These are phyloP conservation scores for Callimorpha dominula DNA, from an alignment of 2,888 invertebrate genomes.

Conservation along the genomic window DNA sequence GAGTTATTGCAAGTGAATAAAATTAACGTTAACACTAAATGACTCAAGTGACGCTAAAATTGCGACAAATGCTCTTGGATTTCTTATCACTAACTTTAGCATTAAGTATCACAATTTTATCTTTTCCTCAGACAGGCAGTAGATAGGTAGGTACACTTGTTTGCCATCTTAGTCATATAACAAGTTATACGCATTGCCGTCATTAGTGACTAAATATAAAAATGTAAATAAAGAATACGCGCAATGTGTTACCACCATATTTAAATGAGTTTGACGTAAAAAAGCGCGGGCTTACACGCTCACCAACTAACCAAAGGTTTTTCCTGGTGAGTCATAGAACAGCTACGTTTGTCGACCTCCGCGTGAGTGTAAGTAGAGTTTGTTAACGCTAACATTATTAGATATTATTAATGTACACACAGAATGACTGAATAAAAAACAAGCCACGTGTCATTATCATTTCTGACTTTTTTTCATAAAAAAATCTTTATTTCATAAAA, in stretches of 20 bases:
- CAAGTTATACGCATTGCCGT: not conserved
- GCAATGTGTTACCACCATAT: conserved; percentile 16
- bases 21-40: not conserved
- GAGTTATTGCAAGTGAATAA: no score
- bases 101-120: not conserved
- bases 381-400: not conserved
- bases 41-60: not conserved
- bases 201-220: not conserved
- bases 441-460: not conserved
- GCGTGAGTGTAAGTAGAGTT: not conserved
- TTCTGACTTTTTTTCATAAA: no score
- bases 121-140: not conserved
- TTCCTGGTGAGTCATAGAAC: conserved; percentile 38
- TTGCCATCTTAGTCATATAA: not conserved
- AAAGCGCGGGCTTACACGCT: conserved; percentile 18
- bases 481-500: no score
- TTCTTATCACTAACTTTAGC: not conserved
- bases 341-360: conserved; percentile 10
- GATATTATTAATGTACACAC: not conserved
- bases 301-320: conserved; percentile 24
- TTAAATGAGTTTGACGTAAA: conserved; percentile 28
- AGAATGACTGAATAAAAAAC: not conserved
- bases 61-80: not conserved
- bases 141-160: not conserved
- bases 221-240: not conserved